Percentiles rank a stretch among this genome's conserved stretches.
phyloP scores from a whole-genome alignment of 64 coral and sea anemone species.

The Montipora efflorescens region DNA sequence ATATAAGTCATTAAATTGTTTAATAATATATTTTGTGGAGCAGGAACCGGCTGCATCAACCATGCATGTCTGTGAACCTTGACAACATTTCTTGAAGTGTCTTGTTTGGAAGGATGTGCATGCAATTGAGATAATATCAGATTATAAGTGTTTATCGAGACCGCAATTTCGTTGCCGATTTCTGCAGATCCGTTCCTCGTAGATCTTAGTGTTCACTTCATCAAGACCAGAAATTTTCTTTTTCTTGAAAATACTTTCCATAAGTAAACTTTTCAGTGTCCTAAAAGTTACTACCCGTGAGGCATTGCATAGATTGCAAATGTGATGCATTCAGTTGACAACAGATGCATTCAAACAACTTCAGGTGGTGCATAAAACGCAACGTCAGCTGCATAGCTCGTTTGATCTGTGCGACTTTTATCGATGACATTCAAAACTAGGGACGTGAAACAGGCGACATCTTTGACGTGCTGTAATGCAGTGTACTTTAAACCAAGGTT shows the following conservation, averaged over 20 bases:
- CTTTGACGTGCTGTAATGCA: slow-evolving; percentile 17
- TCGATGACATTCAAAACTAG: slow-evolving; percentile 13
- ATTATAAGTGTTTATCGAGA: not conserved
- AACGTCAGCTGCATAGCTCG: slow-evolving; percentile 6
- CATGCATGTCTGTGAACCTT: not conserved
- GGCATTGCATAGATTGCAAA: slow-evolving; percentile 30
- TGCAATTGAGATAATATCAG: not conserved
- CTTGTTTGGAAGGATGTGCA: not conserved
- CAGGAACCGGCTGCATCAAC: not conserved
- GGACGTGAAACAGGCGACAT: not conserved
- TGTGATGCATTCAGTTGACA: not conserved
- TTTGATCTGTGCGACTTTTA: slow-evolving; percentile 32
- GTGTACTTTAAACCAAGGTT: slow-evolving; percentile 53
- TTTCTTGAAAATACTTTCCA: not conserved
- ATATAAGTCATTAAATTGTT: not conserved
- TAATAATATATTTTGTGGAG: not conserved
- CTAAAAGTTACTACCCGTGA: slow-evolving; percentile 40
- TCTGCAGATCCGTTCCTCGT: not conserved
- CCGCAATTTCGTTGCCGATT: not conserved
- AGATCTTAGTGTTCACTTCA: not conserved
- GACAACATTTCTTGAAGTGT: not conserved
- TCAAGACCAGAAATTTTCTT: slow-evolving; percentile 4
- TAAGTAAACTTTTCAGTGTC: slow-evolving; percentile 16
- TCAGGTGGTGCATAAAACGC: not conserved
- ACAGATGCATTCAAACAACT: not conserved